Conservation (phyloP, 2,113 vertebrate species). For the Pyrgilauda ruficollis region DNA sequence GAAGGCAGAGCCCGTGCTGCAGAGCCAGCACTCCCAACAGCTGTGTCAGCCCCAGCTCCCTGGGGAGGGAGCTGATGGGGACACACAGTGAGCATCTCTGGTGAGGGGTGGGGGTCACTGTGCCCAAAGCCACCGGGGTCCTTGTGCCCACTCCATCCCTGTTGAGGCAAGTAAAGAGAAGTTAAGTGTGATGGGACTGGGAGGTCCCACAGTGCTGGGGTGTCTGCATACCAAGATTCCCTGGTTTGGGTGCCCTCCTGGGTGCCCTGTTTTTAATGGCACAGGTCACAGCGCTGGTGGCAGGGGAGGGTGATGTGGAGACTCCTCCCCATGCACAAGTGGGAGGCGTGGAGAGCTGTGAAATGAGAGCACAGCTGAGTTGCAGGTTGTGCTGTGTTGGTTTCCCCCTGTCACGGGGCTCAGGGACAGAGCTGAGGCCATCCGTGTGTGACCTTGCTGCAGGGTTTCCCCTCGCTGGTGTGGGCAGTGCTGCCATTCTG, state of each 20-base stretch:
- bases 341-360: background rate
- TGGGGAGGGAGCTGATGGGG: background rate
- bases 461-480: background rate
- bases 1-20: background rate
- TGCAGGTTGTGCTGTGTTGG: background rate
- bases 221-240: background rate
- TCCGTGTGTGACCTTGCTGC: background rate
- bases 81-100: background rate
- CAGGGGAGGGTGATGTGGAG: background rate
- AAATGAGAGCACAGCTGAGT: constrained; percentile 4
- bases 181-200: background rate
- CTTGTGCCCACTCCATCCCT: background rate
- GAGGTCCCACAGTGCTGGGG: accelerated
- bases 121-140: background rate
- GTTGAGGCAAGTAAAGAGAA: background rate
- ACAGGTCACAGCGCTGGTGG: background rate
- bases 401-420: background rate
- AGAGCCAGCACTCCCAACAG: background rate
- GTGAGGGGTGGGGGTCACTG: background rate
- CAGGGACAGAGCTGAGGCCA: background rate
- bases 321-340: background rate
- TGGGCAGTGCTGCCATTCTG: background rate
- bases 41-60: background rate
- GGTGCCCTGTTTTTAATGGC: background rate
- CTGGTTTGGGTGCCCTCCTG: background rate